Evolutionary conservation across 2,888 invertebrate genomes (phyloP).

Genomic region (Dromius quadrimaculatus): DNA sequence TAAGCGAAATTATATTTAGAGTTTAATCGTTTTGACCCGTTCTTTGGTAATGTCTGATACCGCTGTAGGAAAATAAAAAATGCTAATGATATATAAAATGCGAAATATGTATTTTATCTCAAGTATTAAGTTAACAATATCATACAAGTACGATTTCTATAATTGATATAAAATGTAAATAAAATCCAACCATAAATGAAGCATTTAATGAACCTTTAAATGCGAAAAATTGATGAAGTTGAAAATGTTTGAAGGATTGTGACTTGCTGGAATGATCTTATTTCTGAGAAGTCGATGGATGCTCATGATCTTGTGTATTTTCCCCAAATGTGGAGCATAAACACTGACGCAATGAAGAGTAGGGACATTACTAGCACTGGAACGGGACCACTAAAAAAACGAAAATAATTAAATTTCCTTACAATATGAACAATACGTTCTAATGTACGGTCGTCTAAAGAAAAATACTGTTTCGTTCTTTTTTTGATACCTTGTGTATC

Average conservation of each 20-base stretch:
- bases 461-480: background rate
- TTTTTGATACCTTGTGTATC: background rate
- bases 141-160: constrained; percentile 26
- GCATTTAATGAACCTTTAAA: constrained; percentile 41
- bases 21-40: too few relatives aligned
- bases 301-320: constrained; percentile 90
- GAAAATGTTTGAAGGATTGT: constrained; percentile 43
- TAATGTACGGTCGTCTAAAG: background rate
- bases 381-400: constrained; percentile 90
- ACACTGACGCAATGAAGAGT: constrained; percentile 98
- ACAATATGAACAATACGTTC: background rate
- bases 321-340: constrained; percentile 99
- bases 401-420: background rate
- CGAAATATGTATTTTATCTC: constrained; percentile 31
- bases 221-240: constrained; percentile 27
- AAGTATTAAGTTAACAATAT: constrained; percentile 33
- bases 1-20: too few relatives aligned
- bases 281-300: constrained; percentile 20
- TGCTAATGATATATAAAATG: constrained; percentile 13
- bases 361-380: constrained; percentile 99
- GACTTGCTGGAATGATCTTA: constrained; percentile 49
- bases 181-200: constrained; percentile 44
- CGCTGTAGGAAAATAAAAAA: too few relatives aligned
- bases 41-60: too few relatives aligned
- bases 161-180: constrained; percentile 44